A percentile compares a stretch with the other conserved stretches of the same genome.
Conservation (phyloP, 2,113 vertebrate species). For the Brienomyrus brachyistius region DNA sequence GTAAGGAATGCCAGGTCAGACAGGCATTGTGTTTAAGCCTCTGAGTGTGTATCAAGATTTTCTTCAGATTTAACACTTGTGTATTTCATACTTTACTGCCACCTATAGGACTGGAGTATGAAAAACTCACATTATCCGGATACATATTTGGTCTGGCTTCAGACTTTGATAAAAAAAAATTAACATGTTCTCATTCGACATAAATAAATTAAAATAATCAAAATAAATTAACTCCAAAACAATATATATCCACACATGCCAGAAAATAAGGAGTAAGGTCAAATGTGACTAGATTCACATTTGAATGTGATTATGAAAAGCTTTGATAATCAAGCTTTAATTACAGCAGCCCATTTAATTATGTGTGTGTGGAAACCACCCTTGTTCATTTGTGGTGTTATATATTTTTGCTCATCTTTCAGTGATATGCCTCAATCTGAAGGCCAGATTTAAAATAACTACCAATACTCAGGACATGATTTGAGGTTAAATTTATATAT, state of each 20-base stretch:
- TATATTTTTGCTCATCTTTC: too few species aligned
- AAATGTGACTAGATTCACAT: not conserved
- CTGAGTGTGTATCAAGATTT: not conserved
- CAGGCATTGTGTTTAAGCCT: not conserved
- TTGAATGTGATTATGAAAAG: not conserved
- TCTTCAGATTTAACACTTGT: not conserved
- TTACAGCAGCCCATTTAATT: not conserved
- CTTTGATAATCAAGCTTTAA: not conserved
- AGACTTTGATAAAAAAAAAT: too few species aligned
- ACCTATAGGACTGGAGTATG: not conserved
- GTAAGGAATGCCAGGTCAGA: not conserved
- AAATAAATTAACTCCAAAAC: not conserved
- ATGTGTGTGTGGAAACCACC: not conserved
- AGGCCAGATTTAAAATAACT: not conserved
- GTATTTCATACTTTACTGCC: not conserved
- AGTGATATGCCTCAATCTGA: not conserved
- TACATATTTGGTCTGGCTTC: too few species aligned
- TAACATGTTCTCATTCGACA: not conserved
- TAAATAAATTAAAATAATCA: not conserved
- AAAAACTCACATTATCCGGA: not conserved
- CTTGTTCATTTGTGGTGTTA: not conserved
- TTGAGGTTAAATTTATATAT: not conserved
- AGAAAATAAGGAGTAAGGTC: not conserved
- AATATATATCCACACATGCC: not conserved
- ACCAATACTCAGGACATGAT: not conserved